phyloP scores from a whole-genome alignment of 2,888 invertebrate species.

The Oligia fasciuncula region DNA sequence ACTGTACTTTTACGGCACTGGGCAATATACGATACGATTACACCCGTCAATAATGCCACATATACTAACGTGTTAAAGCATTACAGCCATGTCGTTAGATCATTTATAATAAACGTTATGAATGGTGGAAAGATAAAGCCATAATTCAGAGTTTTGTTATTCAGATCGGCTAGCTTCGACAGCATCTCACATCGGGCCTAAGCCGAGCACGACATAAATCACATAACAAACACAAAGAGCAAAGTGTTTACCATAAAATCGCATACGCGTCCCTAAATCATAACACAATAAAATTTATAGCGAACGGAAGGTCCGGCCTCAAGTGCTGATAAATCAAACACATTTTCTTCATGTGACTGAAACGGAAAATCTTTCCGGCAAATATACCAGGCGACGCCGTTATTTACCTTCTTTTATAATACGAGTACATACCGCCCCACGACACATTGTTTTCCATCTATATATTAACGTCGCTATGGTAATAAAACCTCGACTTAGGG shows the following conservation, averaged over 20 bases:
- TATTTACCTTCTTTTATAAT: constrained; percentile 75
- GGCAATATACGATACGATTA: constrained; percentile 57
- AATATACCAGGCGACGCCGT: constrained; percentile 81
- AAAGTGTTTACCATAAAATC: constrained; percentile 89
- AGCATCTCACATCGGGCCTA: constrained; percentile 69
- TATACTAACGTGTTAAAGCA: constrained; percentile 43
- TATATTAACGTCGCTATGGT: constrained; percentile 67
- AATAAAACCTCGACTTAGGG: constrained; percentile 60
- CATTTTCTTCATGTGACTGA: constrained; percentile 88
- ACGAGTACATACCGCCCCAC: constrained; percentile 57
- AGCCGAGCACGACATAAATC: constrained; percentile 80
- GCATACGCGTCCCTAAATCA: constrained; percentile 88
- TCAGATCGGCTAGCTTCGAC: constrained; percentile 69
- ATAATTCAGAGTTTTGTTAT: constrained; percentile 66
- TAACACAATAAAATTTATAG: constrained; percentile 90
- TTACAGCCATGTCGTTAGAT: constrained; percentile 32
- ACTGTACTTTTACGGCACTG: constrained; percentile 48
- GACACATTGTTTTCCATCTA: constrained; percentile 66
- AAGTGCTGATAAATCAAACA: constrained; percentile 89
- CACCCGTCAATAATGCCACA: constrained; percentile 52
- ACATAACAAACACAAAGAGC: constrained; percentile 85
- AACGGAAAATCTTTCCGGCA: constrained; percentile 86
- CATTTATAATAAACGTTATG: constrained; percentile 49
- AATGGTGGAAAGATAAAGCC: constrained; percentile 45
- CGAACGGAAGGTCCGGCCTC: constrained; percentile 89